phyloP scores from a whole-genome alignment of 2,113 vertebrate genomes.

The Cheirogaleus medius region DNA sequence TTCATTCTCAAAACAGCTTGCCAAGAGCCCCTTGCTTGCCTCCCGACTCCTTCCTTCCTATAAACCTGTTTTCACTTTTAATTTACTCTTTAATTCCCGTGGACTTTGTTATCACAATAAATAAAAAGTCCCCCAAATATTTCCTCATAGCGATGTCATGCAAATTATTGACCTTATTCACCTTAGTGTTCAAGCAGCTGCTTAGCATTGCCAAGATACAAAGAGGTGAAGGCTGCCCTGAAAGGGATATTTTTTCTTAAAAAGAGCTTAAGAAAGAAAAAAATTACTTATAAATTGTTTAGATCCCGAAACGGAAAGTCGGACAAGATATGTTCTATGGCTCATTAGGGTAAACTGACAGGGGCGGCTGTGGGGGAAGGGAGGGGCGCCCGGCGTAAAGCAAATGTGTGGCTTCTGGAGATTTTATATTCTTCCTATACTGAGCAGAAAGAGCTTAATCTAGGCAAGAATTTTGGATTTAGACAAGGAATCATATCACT shows the following conservation, averaged over 20 bases:
- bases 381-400: neutral
- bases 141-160: neutral
- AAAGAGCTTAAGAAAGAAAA: neutral
- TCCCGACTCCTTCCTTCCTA: neutral
- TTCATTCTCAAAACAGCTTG: conserved; percentile 20
- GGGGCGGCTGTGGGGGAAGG: neutral
- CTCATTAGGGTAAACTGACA: conserved; percentile 1
- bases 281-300: neutral
- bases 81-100: neutral
- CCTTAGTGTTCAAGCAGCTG: neutral
- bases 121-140: conserved; percentile 35
- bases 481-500: neutral
- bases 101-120: neutral
- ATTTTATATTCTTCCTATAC: conserved; percentile 13
- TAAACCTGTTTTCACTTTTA: neutral
- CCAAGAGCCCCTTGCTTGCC: neutral
- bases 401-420: neutral
- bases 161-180: conserved; percentile 28
- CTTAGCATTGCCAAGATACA: neutral
- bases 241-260: neutral
- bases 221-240: neutral
- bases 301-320: neutral
- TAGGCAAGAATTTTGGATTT: conserved; percentile 21
- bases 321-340: neutral
- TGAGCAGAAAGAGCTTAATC: neutral